A percentile compares a stretch with the other conserved stretches of the same genome.
Conservation (phyloP, 2,113 vertebrate genomes). For the Malurus cyaneus region DNA sequence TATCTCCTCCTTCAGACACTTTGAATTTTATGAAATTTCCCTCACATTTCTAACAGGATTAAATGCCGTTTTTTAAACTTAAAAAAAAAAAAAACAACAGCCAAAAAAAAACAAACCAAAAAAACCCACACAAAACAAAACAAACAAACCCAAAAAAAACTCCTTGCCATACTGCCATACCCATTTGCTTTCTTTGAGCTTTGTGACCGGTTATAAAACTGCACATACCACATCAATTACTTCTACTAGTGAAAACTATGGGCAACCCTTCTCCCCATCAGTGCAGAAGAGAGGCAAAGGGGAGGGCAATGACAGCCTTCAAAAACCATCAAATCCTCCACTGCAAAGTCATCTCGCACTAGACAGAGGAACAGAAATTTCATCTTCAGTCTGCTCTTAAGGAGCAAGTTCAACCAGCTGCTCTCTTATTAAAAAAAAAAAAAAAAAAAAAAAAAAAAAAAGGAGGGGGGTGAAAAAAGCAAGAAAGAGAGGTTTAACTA, state of each 20-base stretch:
- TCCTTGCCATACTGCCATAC: background rate
- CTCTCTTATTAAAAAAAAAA: background rate
- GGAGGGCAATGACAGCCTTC: background rate
- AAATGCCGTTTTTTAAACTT: background rate
- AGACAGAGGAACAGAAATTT: background rate
- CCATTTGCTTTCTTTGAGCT: background rate
- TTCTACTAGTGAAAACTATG: background rate
- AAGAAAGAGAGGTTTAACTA: background rate
- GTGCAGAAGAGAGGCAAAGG: background rate
- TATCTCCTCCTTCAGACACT: slow-evolving; percentile 22
- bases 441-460: background rate
- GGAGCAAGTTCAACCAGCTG: background rate
- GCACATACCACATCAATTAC: fast-evolving
- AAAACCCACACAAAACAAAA: background rate
- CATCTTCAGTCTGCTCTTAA: background rate
- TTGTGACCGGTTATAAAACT: background rate
- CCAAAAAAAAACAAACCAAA: background rate
- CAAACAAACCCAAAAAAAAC: background rate
- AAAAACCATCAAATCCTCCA: background rate
- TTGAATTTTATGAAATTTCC: background rate
- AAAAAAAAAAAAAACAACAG: background rate
- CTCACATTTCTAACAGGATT: background rate
- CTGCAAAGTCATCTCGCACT: background rate
- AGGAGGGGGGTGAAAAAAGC: background rate
- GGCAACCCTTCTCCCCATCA: background rate